Evolutionary conservation across 2,113 vertebrate species (phyloP).

Genomic region (Hipposideros armiger): DNA sequence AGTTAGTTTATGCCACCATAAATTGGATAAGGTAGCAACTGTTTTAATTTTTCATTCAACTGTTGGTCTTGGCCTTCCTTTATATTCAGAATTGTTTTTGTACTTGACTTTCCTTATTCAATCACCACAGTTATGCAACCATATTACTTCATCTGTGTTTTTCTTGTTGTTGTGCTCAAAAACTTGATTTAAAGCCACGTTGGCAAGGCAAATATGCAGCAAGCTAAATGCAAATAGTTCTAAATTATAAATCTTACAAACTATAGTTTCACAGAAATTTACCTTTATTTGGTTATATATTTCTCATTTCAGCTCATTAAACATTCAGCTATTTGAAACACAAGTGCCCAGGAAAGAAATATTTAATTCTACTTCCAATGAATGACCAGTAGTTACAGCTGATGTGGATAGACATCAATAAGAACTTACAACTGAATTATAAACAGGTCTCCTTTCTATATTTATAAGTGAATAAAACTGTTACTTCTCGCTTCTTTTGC

Average conservation of each 20-base stretch:
- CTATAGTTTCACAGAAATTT: neutral
- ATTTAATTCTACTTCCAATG: neutral
- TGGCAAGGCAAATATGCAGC: neutral
- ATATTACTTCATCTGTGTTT: neutral
- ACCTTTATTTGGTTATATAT: neutral
- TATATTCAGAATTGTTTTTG: slow-evolving; percentile 25
- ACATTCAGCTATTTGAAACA: neutral
- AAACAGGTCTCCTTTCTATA: neutral
- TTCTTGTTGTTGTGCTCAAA: neutral
- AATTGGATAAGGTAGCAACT: neutral
- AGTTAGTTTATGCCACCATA: neutral
- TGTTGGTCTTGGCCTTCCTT: neutral
- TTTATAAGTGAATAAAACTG: neutral
- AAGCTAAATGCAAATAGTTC: neutral
- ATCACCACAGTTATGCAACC: neutral
- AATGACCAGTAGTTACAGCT: neutral
- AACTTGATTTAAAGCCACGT: neutral
- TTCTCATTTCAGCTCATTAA: neutral
- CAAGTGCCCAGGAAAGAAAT: neutral
- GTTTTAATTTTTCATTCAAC: slow-evolving; percentile 36
- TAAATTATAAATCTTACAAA: slow-evolving; percentile 24
- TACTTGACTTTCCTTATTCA: neutral
- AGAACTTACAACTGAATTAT: neutral
- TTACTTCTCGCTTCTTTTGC: slow-evolving; percentile 24
- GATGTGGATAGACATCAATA: neutral